Conservation (phyloP, 2,113 vertebrate species). For the Malurus melanocephalus region DNA sequence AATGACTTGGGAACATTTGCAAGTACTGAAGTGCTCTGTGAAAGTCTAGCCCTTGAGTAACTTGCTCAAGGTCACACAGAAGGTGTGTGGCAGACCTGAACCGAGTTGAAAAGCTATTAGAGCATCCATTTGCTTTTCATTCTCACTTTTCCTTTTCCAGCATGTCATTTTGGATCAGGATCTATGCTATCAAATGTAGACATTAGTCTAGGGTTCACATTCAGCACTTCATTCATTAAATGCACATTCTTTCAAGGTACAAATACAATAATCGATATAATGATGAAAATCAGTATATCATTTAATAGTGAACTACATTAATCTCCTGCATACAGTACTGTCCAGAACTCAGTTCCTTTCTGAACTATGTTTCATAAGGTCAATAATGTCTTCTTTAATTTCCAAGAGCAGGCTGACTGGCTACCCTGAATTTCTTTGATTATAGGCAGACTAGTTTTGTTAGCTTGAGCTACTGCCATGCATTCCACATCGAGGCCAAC, state of each 20-base stretch:
- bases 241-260: slow-evolving; percentile 4
- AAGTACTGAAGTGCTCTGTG: background rate
- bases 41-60: background rate
- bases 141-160: slow-evolving; percentile 10
- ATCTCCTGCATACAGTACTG: background rate
- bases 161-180: slow-evolving; percentile 27
- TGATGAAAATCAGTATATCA: background rate
- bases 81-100: slow-evolving; percentile 10
- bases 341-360: background rate
- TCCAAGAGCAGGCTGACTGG: background rate
- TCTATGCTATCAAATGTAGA: background rate
- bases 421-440: slow-evolving; percentile 24
- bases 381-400: slow-evolving; percentile 2
- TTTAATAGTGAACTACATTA: background rate
- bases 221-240: slow-evolving; percentile 27
- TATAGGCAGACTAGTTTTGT: background rate
- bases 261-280: slow-evolving; percentile 12
- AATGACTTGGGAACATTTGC: background rate
- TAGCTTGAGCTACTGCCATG: background rate
- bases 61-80: slow-evolving; percentile 8
- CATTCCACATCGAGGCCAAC: background rate
- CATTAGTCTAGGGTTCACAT: background rate
- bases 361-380: background rate
- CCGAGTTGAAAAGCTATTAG: slow-evolving; percentile 22
- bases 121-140: slow-evolving; percentile 38